These are phyloP conservation scores for Cebus imitator DNA, from an alignment of 2,113 vertebrate species.

Conservation along the genomic window DNA sequence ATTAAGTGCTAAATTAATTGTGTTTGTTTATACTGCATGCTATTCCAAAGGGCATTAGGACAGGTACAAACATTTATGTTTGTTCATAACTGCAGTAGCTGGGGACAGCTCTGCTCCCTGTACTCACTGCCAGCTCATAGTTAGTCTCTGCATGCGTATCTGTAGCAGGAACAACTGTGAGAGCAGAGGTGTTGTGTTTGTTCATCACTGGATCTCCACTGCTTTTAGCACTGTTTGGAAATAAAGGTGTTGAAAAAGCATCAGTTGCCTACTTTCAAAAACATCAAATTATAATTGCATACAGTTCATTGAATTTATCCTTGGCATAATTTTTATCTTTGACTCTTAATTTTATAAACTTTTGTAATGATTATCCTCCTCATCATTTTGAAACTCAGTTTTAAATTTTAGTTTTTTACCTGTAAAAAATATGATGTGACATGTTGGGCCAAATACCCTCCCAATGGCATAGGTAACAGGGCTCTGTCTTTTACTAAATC, in stretches of 20 bases:
- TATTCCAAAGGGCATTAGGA: background rate
- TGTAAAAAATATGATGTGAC: background rate
- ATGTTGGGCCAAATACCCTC: background rate
- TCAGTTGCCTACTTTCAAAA: background rate
- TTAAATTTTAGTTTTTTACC: background rate
- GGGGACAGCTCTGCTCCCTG: background rate
- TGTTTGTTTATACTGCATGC: background rate
- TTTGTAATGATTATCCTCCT: background rate
- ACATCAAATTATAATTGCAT: background rate
- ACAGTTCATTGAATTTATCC: background rate
- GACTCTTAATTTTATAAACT: background rate
- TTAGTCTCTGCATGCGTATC: rapidly evolving
- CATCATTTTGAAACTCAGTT: slow-evolving; percentile 13
- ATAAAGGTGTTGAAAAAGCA: background rate
- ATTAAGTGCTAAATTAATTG: background rate
- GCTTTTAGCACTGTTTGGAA: no score
- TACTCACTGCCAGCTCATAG: background rate
- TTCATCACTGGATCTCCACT: rapidly evolving
- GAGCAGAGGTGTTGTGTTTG: background rate
- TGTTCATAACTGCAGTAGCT: background rate
- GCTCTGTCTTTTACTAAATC: background rate
- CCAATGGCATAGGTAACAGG: background rate
- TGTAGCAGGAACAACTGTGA: background rate
- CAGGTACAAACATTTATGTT: rapidly evolving
- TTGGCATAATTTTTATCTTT: slow-evolving; percentile 4